Conservation (phyloP, 2,113 vertebrate species). For the Gavialis gangeticus region DNA sequence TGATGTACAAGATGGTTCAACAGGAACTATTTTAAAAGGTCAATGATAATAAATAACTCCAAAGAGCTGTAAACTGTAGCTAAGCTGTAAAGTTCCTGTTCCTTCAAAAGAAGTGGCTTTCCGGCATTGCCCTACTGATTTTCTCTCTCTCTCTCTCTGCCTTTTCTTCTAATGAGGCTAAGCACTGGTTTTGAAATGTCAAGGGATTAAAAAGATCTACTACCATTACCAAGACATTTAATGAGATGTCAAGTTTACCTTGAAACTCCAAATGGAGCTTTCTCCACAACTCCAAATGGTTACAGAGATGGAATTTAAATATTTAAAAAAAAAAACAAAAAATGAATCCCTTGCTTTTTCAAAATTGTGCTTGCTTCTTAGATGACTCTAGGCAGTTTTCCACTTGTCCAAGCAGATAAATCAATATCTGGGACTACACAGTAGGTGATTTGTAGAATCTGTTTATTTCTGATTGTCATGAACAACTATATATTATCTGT, state of each 20-base stretch:
- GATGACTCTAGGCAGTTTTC: constrained; percentile 47
- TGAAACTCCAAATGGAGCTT: constrained; percentile 10
- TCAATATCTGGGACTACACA: constrained; percentile 26
- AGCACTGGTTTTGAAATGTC: constrained; percentile 25
- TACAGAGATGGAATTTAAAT: neutral
- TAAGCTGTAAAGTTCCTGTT: constrained; percentile 18
- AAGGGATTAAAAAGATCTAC: constrained; percentile 35
- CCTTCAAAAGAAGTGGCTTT: constrained; percentile 33
- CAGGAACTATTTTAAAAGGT: constrained; percentile 26
- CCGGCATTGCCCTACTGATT: neutral
- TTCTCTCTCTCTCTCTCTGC: neutral
- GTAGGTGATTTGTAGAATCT: constrained; percentile 47
- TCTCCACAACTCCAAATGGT: constrained; percentile 1
- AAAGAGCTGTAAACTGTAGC: neutral
- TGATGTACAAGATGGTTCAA: neutral
- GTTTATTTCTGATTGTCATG: constrained; percentile 48
- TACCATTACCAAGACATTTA: constrained; percentile 1
- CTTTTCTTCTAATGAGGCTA: neutral
- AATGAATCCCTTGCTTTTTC: neutral
- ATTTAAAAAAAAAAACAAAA: no score
- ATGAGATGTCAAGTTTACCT: neutral
- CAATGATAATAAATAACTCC: constrained; percentile 4
- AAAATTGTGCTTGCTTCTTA: constrained; percentile 43
- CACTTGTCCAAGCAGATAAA: constrained; percentile 63
- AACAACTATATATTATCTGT: neutral